Evolutionary conservation across 2,888 invertebrate species (phyloP).

Genomic region (Drosophila histrio): DNA sequence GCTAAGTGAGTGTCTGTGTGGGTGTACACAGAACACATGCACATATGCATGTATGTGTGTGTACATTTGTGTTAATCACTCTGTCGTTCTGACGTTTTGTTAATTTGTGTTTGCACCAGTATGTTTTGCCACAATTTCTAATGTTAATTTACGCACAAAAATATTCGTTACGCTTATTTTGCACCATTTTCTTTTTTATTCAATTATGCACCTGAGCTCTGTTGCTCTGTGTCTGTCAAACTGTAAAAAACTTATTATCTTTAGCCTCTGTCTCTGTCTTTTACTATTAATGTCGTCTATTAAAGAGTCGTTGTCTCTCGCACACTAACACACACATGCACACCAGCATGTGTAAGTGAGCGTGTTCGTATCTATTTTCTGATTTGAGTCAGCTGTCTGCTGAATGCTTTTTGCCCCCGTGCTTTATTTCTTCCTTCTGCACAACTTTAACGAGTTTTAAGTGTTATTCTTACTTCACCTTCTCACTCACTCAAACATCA

Average conservation of each 20-base stretch:
- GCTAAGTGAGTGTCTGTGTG: slow-evolving; percentile 54
- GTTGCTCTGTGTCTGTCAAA: slow-evolving; percentile 29
- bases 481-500: slow-evolving; percentile 20
- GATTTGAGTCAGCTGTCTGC: slow-evolving; percentile 68
- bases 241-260: slow-evolving; percentile 50
- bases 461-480: slow-evolving; percentile 66
- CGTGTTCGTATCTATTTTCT: slow-evolving; percentile 49
- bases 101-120: slow-evolving; percentile 69
- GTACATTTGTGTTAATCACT: slow-evolving; percentile 49
- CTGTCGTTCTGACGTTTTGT: slow-evolving; percentile 61
- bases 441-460: slow-evolving; percentile 76
- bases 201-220: slow-evolving; percentile 28
- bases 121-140: slow-evolving; percentile 38
- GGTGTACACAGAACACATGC: slow-evolving; percentile 13
- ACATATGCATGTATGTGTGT: slow-evolving; percentile 5
- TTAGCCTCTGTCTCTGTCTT: slow-evolving; percentile 12
- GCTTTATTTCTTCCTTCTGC: slow-evolving; percentile 68
- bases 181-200: slow-evolving; percentile 4
- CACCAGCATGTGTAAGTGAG: background rate
- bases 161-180: background rate
- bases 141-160: slow-evolving; percentile 21
- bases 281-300: slow-evolving; percentile 21
- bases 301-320: slow-evolving; percentile 35
- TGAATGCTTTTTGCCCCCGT: slow-evolving; percentile 30
- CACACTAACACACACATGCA: slow-evolving; percentile 2